Conservation (phyloP, 2,113 vertebrate genomes). For the Lucifuga dentata region DNA sequence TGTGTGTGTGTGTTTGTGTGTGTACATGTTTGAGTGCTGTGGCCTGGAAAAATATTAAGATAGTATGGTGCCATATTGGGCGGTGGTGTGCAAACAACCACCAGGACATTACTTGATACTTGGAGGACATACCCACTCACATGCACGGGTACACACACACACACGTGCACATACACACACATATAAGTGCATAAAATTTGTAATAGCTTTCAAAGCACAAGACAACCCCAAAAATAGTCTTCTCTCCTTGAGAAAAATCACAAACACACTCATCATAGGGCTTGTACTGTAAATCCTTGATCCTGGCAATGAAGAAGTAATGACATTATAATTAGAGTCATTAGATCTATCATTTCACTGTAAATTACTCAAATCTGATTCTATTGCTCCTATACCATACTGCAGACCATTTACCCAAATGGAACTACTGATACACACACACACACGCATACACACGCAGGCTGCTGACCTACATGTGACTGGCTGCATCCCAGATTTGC, state of each 20-base stretch:
- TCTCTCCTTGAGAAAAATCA: conserved; percentile 43
- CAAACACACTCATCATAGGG: background rate
- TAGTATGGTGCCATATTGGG: conserved; percentile 12
- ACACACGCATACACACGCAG: conserved; percentile 56
- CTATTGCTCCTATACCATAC: conserved; percentile 50
- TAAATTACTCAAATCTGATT: conserved; percentile 40
- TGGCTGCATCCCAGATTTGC: conserved; percentile 75
- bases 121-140: conserved; percentile 21
- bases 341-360: conserved; percentile 53
- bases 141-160: no score
- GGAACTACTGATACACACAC: conserved; percentile 48
- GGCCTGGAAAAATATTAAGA: conserved; percentile 32
- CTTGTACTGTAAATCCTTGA: conserved; percentile 36
- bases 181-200: conserved; percentile 19
- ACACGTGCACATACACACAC: background rate
- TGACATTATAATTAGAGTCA: conserved; percentile 61
- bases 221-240: conserved; percentile 43
- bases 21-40: background rate
- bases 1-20: background rate
- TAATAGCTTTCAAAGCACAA: conserved; percentile 41
- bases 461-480: conserved; percentile 82
- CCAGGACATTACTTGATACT: conserved; percentile 25
- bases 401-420: conserved; percentile 60
- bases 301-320: conserved; percentile 42
- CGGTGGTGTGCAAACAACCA: background rate